Evolutionary conservation across 2,113 vertebrate species (phyloP).

Genomic region (Caranx melampygus): DNA sequence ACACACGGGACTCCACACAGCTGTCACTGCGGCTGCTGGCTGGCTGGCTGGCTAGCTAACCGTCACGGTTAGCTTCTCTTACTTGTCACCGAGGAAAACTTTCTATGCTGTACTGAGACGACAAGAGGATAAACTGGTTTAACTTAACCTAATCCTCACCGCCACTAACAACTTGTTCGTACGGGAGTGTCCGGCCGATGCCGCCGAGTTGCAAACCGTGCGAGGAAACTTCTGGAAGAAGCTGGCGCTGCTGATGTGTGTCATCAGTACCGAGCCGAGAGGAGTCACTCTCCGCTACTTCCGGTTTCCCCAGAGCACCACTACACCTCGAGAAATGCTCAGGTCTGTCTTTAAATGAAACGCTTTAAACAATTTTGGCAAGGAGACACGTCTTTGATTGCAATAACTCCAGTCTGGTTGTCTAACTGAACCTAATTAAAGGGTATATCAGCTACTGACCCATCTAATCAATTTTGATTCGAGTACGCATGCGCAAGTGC

Average conservation of each 20-base stretch:
- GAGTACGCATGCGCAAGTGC: slow-evolving; percentile 29
- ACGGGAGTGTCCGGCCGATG: not conserved
- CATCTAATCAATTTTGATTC: not conserved
- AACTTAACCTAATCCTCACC: not conserved
- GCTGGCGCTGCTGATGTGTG: slow-evolving; percentile 54
- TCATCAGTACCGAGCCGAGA: slow-evolving; percentile 46
- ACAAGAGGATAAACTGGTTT: not conserved
- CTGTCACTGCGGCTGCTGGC: slow-evolving; percentile 20
- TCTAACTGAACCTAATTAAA: not conserved
- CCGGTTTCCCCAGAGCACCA: slow-evolving; percentile 48
- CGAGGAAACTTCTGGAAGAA: slow-evolving; percentile 81
- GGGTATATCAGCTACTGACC: not conserved
- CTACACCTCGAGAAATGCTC: not conserved
- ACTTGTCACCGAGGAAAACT: not conserved
- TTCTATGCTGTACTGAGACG: not conserved
- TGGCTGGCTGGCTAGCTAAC: slow-evolving; percentile 21
- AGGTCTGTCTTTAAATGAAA: not conserved
- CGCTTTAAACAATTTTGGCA: not conserved
- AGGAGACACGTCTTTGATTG: fast-evolving
- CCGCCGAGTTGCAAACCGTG: not conserved
- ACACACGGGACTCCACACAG: not conserved
- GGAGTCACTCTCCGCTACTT: slow-evolving; percentile 17
- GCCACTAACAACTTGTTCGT: not conserved
- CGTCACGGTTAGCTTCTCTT: slow-evolving; percentile 23
- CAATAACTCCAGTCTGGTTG: too few species aligned